Evolutionary conservation across 2,888 invertebrate species (phyloP).

Genomic region (Phania funesta): DNA sequence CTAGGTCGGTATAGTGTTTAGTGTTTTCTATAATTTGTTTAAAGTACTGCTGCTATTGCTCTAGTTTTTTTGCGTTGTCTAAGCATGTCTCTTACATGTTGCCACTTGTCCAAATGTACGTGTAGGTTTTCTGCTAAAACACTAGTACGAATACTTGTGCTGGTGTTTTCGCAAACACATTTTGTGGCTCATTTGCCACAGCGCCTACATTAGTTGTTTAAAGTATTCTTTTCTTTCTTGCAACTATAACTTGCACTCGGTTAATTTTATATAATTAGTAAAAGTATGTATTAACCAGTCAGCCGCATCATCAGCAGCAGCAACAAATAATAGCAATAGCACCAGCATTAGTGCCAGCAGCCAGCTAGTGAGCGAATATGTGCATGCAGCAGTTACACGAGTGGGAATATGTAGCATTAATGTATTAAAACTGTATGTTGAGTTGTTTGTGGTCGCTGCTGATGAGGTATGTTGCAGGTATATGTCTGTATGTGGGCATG

Average conservation of each 20-base stretch:
- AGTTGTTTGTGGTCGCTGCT: conserved; percentile 2
- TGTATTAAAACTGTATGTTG: conserved; percentile 6
- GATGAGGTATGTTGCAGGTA: neutral
- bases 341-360: neutral
- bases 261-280: conserved; percentile 67
- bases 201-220: conserved; percentile 58
- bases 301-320: conserved; percentile 30
- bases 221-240: neutral
- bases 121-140: neutral
- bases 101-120: neutral
- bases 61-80: conserved; percentile 29
- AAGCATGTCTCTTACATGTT: neutral
- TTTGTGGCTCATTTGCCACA: conserved; percentile 67
- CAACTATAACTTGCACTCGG: conserved; percentile 52
- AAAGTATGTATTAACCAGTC: conserved; percentile 60
- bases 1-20: conserved; percentile 31
- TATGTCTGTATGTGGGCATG: conserved; percentile 44
- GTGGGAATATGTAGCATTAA: neutral
- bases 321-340: too few relatives aligned
- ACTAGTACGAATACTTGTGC: conserved; percentile 12
- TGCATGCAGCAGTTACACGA: neutral
- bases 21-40: neutral
- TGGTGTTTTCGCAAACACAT: conserved; percentile 64
- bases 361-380: neutral
- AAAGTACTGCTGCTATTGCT: conserved; percentile 25